Evolutionary conservation across 2,113 vertebrate species (phyloP).

Genomic region (Pitta sordida): DNA sequence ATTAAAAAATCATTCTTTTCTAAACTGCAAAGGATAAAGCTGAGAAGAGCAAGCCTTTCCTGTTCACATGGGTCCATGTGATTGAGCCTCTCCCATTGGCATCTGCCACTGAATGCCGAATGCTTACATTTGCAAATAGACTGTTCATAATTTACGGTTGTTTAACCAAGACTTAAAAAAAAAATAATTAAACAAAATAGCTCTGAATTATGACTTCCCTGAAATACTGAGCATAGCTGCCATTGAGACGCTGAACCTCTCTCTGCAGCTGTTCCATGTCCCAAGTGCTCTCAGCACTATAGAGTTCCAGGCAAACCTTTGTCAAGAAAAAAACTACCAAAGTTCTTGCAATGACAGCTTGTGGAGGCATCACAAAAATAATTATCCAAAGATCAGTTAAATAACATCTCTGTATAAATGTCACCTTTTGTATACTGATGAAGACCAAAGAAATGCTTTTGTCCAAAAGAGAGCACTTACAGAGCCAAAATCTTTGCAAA

Average conservation of each 20-base stretch:
- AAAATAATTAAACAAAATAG: background rate
- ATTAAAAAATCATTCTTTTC: background rate
- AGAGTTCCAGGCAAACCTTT: background rate
- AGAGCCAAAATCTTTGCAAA: background rate
- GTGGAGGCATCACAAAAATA: background rate
- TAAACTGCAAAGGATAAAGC: background rate
- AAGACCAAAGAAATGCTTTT: background rate
- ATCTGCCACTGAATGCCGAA: background rate
- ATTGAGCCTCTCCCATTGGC: background rate
- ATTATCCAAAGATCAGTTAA: background rate
- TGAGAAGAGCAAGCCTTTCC: background rate
- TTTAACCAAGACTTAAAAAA: background rate
- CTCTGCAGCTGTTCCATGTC: background rate
- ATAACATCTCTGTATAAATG: background rate
- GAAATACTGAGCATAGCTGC: background rate
- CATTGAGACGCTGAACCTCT: background rate
- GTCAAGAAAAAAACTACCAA: background rate
- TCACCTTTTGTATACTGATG: background rate
- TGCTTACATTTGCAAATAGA: background rate
- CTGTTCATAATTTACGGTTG: background rate
- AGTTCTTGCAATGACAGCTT: background rate
- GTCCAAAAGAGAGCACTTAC: background rate
- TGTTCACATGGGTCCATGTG: background rate
- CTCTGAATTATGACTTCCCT: conserved; percentile 43
- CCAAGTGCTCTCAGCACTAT: background rate